These are phyloP conservation scores for Bathynomus jamesi DNA, from an alignment of 1,140 invertebrate genomes.

Conservation along the genomic window DNA sequence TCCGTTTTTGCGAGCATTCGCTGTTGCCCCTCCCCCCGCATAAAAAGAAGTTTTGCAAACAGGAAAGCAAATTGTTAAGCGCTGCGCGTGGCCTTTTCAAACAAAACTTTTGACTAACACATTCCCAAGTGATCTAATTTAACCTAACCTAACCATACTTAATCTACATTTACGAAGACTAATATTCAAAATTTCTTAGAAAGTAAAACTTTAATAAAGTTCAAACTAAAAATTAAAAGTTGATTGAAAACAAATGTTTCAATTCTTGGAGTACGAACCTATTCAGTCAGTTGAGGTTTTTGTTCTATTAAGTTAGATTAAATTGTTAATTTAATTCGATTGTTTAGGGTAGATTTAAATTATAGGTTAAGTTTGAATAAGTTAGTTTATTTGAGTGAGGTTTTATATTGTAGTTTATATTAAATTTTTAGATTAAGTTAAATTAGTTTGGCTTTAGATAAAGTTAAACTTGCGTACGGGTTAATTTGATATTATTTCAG, in stretches of 20 bases:
- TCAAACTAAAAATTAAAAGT: background rate
- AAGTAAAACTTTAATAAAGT: too few species aligned
- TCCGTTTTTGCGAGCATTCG: too few species aligned
- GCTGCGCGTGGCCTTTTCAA: too few species aligned
- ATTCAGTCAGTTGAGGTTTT: background rate
- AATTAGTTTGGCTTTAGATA: background rate
- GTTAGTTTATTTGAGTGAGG: background rate
- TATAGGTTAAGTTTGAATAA: background rate
- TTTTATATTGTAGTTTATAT: background rate
- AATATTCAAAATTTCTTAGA: too few species aligned
- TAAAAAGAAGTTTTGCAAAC: too few species aligned
- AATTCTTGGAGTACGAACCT: background rate
- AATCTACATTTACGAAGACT: background rate
- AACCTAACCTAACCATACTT: background rate
- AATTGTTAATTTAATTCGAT: too few species aligned
- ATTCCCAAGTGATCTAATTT: background rate
- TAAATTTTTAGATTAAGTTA: background rate
- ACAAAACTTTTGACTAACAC: too few species aligned
- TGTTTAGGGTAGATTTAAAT: too few species aligned
- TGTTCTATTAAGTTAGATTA: too few species aligned
- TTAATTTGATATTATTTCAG: background rate
- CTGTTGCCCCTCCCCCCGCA: too few species aligned
- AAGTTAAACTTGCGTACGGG: background rate
- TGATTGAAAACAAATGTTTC: background rate
- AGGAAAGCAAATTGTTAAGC: too few species aligned